Percentiles rank a stretch among this genome's conserved stretches.
Evolutionary conservation across 2,797 vertebrate species (phyloP).

Genomic region (Cheirogaleus major): DNA sequence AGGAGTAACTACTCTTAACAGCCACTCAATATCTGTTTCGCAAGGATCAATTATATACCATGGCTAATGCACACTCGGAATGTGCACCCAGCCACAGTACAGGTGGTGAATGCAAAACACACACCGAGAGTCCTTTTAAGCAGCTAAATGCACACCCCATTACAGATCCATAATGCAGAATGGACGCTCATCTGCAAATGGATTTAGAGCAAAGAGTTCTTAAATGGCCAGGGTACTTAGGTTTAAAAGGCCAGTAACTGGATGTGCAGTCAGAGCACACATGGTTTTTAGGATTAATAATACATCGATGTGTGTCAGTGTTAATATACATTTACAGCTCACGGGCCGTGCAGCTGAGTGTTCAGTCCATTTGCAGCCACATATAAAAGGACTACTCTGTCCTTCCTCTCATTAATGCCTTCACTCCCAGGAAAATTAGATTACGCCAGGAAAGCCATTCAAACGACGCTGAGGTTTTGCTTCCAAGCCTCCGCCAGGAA

Average conservation of each 20-base stretch:
- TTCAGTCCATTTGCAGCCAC: constrained; percentile 54
- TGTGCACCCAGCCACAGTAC: neutral
- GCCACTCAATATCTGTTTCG: constrained; percentile 63
- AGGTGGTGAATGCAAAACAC: constrained; percentile 74
- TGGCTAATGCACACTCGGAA: constrained; percentile 65
- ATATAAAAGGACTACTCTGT: constrained; percentile 51
- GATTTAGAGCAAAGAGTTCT: constrained; percentile 66
- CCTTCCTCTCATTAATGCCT: constrained; percentile 60
- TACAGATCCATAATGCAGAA: constrained; percentile 76
- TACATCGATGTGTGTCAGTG: constrained; percentile 77
- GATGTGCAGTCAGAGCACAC: constrained; percentile 78
- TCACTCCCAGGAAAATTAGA: constrained; percentile 69
- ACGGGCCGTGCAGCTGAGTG: neutral
- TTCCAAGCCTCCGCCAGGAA: constrained; percentile 9
- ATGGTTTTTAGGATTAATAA: constrained; percentile 80
- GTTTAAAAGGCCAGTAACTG: constrained; percentile 78
- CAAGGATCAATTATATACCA: constrained; percentile 74
- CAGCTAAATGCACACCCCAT: constrained; percentile 74
- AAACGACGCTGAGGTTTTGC: neutral
- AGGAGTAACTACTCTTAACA: constrained; percentile 63
- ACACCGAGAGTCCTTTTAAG: constrained; percentile 74
- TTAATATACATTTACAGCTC: constrained; percentile 80
- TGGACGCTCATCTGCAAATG: constrained; percentile 72
- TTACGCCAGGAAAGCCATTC: constrained; percentile 13
- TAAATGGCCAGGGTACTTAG: constrained; percentile 74